These are phyloP conservation scores for Hoplias malabaricus DNA, from an alignment of 2,113 vertebrate genomes.

Conservation along the genomic window DNA sequence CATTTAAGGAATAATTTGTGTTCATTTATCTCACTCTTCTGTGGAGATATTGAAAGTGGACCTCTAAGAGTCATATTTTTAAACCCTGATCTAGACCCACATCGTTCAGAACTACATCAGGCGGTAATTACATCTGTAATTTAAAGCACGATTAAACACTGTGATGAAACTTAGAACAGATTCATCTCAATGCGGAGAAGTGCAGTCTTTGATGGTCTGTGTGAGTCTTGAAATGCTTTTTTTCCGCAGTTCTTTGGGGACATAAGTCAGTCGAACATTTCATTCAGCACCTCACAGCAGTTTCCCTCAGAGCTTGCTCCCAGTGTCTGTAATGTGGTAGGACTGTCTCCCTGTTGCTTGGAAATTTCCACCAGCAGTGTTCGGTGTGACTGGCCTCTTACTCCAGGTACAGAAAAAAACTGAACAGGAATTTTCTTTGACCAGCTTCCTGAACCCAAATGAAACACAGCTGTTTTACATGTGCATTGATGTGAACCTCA, in stretches of 20 bases:
- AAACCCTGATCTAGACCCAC: not conserved
- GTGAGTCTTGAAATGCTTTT: not conserved
- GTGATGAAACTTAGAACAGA: not conserved
- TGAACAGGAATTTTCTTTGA: conserved; percentile 54
- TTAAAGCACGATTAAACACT: not conserved
- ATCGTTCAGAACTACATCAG: not conserved
- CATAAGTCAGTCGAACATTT: not conserved
- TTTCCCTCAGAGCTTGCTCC: not conserved
- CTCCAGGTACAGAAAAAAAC: conserved; percentile 66
- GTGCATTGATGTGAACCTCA: conserved; percentile 50
- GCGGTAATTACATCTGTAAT: not conserved
- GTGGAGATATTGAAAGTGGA: too few relatives aligned
- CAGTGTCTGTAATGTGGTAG: conserved; percentile 49
- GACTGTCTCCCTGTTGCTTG: conserved; percentile 65
- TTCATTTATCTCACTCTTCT: too few relatives aligned
- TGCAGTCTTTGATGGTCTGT: not conserved
- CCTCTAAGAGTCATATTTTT: too few relatives aligned
- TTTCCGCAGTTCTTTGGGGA: not conserved
- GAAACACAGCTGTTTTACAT: conserved; percentile 72
- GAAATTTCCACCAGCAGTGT: conserved; percentile 68
- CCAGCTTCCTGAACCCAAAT: conserved; percentile 66
- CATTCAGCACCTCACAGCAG: not conserved
- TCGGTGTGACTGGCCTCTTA: conserved; percentile 51
- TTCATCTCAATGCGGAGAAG: not conserved
- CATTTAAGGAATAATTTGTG: too few relatives aligned